Percentiles rank a stretch among this genome's conserved stretches.
Evolutionary conservation across 2,113 vertebrate species (phyloP).

Genomic region (Nannospalax galili): DNA sequence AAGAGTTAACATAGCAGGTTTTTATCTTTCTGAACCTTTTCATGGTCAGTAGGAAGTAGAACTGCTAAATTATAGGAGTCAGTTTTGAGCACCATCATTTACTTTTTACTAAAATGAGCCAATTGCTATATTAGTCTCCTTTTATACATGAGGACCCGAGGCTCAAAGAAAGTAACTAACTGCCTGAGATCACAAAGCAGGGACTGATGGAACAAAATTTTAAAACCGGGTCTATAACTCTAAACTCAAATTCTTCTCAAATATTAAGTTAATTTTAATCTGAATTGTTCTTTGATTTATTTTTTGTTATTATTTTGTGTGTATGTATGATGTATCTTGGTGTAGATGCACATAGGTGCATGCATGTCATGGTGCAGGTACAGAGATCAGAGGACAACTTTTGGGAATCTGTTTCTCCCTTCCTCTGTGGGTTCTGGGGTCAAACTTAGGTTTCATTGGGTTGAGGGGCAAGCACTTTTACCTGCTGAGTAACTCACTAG

Average conservation of each 20-base stretch:
- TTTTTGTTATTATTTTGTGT: background rate
- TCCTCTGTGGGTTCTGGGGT: background rate
- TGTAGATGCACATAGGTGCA: background rate
- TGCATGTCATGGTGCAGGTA: too few relatives aligned
- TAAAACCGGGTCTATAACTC: background rate
- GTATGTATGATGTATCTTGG: background rate
- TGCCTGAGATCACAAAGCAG: background rate
- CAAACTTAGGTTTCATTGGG: too few relatives aligned
- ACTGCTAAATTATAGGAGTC: background rate
- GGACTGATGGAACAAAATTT: background rate
- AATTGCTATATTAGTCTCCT: background rate
- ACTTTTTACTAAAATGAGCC: background rate
- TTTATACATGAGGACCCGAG: conserved; percentile 19
- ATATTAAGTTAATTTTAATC: background rate
- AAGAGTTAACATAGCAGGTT: too few relatives aligned
- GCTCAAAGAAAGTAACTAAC: background rate
- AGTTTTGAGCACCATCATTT: background rate
- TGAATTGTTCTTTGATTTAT: background rate
- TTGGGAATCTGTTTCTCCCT: background rate
- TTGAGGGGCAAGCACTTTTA: background rate
- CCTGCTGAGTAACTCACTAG: background rate
- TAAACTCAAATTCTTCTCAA: background rate
- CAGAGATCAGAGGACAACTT: background rate
- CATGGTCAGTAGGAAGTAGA: background rate
- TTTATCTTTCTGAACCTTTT: background rate